Percentiles rank a stretch among this genome's conserved stretches.
Conservation (phyloP, 1,140 invertebrate species). For the Drepana arcuata region DNA sequence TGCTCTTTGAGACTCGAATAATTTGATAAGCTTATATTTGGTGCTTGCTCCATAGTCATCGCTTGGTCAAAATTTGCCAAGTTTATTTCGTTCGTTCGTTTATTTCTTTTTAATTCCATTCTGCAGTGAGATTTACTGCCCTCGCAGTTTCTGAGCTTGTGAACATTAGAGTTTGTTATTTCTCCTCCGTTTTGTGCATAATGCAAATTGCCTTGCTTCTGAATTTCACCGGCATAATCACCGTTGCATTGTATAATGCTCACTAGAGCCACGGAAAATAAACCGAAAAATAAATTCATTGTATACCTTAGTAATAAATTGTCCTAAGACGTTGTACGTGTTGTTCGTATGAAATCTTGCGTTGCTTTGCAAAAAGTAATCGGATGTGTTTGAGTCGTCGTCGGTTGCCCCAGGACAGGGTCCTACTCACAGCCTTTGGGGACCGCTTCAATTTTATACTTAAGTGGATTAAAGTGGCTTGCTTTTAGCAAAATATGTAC, state of each 20-base stretch:
- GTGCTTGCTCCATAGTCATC: too few species aligned
- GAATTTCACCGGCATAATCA: neutral
- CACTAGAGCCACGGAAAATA: constrained; percentile 16
- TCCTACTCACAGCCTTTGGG: constrained; percentile 25
- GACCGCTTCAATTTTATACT: constrained; percentile 42
- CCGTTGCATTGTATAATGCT: neutral
- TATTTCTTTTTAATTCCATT: constrained; percentile 6
- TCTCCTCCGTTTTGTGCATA: constrained; percentile 1
- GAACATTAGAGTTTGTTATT: constrained; percentile 5
- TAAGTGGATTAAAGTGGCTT: constrained; percentile 59
- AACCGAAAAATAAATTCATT: too few species aligned
- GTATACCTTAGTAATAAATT: too few species aligned
- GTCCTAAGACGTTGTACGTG: constrained; percentile 31
- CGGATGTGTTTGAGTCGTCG: constrained; percentile 15
- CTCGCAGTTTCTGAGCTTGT: constrained; percentile 3
- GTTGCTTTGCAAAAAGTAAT: constrained; percentile 27
- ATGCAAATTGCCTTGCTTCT: too few species aligned
- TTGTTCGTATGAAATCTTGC: constrained; percentile 23
- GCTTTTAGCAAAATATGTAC: constrained; percentile 39
- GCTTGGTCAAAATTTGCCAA: too few species aligned
- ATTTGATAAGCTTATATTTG: too few species aligned
- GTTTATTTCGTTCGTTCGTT: too few species aligned
- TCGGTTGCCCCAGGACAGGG: constrained; percentile 16
- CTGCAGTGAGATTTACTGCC: constrained; percentile 1
- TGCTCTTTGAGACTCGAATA: too few species aligned